These are phyloP conservation scores for Heliothis peltigera DNA, from an alignment of 2,888 invertebrate species.

Conservation along the genomic window DNA sequence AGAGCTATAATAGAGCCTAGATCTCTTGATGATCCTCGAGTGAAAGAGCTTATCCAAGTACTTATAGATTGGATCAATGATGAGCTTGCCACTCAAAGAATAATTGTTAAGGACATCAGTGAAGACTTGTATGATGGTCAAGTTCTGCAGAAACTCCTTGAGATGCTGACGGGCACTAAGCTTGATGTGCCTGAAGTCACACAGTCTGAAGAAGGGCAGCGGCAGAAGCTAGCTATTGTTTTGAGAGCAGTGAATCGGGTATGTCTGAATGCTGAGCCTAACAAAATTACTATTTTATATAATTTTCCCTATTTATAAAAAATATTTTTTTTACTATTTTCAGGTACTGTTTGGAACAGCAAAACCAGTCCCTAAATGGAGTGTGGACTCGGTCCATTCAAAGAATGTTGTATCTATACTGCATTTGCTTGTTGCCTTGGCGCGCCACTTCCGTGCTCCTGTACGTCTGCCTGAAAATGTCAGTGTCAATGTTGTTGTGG, in stretches of 20 bases:
- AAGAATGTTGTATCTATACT: constrained; percentile 99
- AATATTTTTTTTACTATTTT: constrained; percentile 43
- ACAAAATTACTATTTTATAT: neutral
- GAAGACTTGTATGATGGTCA: constrained; percentile 99
- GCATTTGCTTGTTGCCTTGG: constrained; percentile 97
- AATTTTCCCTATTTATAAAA: too few species aligned
- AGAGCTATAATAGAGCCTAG: constrained; percentile 98
- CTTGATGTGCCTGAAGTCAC: constrained; percentile 99
- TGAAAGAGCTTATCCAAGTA: constrained; percentile 95
- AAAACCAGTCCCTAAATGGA: constrained; percentile 97
- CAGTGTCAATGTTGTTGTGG: constrained; percentile 97
- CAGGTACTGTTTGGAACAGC: constrained; percentile 92
- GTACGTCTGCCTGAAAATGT: constrained; percentile 99
- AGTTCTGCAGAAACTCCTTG: constrained; percentile 92
- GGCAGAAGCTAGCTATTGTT: constrained; percentile 97
- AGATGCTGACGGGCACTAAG: constrained; percentile 96
- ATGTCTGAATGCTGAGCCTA: constrained; percentile 33
- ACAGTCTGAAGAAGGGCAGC: constrained; percentile 99
- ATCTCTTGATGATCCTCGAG: constrained; percentile 96
- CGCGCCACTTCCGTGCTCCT: constrained; percentile 98
- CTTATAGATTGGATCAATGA: constrained; percentile 99
- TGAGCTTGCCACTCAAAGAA: constrained; percentile 98
- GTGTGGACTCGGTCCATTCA: constrained; percentile 98
- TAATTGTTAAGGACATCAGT: constrained; percentile 98
- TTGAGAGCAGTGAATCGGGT: constrained; percentile 96